Evolutionary conservation across 2,888 invertebrate genomes (phyloP), one percentile per base, ranked within the genome.

Genomic region (Ichneumoninae sp.): DNA sequence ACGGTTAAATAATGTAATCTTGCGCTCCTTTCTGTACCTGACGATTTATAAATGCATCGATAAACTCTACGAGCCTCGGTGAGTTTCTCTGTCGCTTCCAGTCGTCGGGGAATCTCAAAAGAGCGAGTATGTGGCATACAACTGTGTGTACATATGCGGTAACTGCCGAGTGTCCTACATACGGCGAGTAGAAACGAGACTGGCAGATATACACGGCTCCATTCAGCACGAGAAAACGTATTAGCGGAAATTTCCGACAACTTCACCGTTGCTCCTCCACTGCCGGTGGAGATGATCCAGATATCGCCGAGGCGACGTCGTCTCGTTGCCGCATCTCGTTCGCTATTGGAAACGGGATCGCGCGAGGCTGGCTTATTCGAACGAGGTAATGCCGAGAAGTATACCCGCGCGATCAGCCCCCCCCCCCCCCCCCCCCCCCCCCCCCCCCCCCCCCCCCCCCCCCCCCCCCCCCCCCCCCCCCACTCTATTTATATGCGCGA

Each of bases 171-270:
- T 80, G 71, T 52, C 74, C 73, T 73, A 84, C 77, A 84, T 74
- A 81, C 77, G 78, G 57, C 54, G 54, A 54, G 52, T 69, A 81
- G 77, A 78, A 84, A 84, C 71, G 81, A 81, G 65, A 78, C 73
- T 74, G 7, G 50, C 66, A 81, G 77, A 84, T 81, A 84, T 76
- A 77, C 77, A 33, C 30, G 33, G 60, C 60, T 63, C 30, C 70
- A 84, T 84, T 84, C 81, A 84, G 65, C 70, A 57, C 77, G 78
- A 78, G 81, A 84, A 84, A 84, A 81, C 84, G 77, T 81, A 84
- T 84, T 84, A 84, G 81, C 84, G 84, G 84, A 84, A 84, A 84
- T 84, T 81, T 84, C 81, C 78, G 77, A 81, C 84, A 84, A 84
- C 81, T 81, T 81, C 71, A 57, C 60, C 74, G 69, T 73, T 71